These are phyloP conservation scores for Porites divaricata DNA, from an alignment of 92 coral and sea anemone genomes.

Conservation along the genomic window DNA sequence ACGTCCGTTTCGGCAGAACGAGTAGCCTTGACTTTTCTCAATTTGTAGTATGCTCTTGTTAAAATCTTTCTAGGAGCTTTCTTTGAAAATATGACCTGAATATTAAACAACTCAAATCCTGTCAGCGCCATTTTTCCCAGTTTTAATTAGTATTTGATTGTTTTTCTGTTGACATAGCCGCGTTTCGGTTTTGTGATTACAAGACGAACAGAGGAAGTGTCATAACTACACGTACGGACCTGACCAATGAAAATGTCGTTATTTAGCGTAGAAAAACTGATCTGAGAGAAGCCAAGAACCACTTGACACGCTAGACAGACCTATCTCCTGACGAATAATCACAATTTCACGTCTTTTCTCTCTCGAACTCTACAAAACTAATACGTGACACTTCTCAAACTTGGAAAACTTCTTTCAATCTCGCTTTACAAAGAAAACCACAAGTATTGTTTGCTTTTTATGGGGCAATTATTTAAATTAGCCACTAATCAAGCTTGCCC, in stretches of 20 bases:
- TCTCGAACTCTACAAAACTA: background rate
- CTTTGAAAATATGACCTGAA: too few relatives aligned
- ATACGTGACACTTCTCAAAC: conserved; percentile 29
- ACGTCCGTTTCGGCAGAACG: too few relatives aligned
- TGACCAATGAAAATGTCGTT: background rate
- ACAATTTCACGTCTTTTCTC: background rate
- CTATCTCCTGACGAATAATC: conserved; percentile 10
- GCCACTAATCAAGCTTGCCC: conserved; percentile 37
- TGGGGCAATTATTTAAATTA: conserved; percentile 37
- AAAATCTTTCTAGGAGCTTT: too few relatives aligned
- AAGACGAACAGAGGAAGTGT: conserved; percentile 10
- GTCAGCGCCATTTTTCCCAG: background rate
- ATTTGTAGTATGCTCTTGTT: too few relatives aligned
- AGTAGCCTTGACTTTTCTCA: too few relatives aligned
- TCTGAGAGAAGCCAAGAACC: background rate
- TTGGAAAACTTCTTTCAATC: conserved; percentile 24
- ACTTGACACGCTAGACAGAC: conserved; percentile 21
- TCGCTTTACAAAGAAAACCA: conserved; percentile 29
- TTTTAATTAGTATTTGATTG: conserved; percentile 24
- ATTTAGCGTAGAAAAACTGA: background rate
- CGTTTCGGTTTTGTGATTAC: conserved; percentile 27
- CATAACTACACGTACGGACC: conserved; percentile 36
- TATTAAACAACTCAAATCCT: background rate
- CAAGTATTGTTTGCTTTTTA: conserved; percentile 40
- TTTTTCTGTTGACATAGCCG: conserved; percentile 19